Evolutionary conservation across 2,797 vertebrate species (phyloP), one percentile per base, ranked within the genome.

Genomic region (Pipistrellus pygmaeus): DNA sequence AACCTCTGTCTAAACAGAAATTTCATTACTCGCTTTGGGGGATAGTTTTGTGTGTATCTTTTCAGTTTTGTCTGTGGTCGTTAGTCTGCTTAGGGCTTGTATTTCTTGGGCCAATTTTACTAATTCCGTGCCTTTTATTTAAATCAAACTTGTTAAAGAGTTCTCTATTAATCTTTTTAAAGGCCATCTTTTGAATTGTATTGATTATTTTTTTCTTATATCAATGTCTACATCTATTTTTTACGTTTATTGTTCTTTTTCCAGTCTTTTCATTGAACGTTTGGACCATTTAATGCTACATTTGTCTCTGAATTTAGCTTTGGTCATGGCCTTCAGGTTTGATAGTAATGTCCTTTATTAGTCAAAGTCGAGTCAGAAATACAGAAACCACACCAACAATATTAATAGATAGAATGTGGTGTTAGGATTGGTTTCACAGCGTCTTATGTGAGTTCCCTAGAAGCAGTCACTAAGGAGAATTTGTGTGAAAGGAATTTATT

Each of bases 221-320:
- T 90, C 73, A 71, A 21, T 93, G 38, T 75, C 44, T 89, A 20
- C 10, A 21, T 10, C 66, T 90, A 41, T 41, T 87, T 27, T 68
- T 68, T 95, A 75, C 30, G 12, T 84, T 46, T 48, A 25, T 68
- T 86, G 6, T 55, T 72, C 11, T 88, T 92, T 85, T 92, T 62
- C 46, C 71, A 77, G 38, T 53, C 77, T 78, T 72, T 85, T 90
- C 14, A 38, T 93, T 96, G 68, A 85, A 96, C 91, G 69, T n/a
- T 78, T 91, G 60, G 46, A 53, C 20, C 5, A 27, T 66, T 92
- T 60, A 69, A 51, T 83, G 21, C 85, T 83, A 72, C 85, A 78
- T 90, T 85, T 92, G 51, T 51, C 75, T 96, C 69, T 71, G 3
- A 72, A 62, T 90, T 93, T 95, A 68, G 6, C 82, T 80, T 85